Evolutionary conservation across 2,888 invertebrate species (phyloP).

Genomic region (Drosophila cracens): DNA sequence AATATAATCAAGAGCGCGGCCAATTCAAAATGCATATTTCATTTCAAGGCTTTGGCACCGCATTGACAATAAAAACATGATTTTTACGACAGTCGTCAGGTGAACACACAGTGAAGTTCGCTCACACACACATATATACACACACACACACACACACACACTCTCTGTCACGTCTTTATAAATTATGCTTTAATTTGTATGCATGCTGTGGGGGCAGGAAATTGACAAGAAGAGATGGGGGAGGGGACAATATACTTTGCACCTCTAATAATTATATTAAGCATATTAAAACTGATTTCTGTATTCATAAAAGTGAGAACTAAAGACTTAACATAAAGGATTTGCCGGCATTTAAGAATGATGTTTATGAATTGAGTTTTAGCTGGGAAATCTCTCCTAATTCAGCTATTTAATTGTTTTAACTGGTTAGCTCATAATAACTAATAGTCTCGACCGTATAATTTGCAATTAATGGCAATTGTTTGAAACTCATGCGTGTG

Average conservation of each 20-base stretch:
- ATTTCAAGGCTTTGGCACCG: constrained; percentile 43
- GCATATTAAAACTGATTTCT: constrained; percentile 57
- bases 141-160: constrained; percentile 15
- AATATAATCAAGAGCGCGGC: constrained; percentile 13
- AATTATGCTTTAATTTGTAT: constrained; percentile 77
- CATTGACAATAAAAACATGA: constrained; percentile 58
- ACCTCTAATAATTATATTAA: constrained; percentile 41
- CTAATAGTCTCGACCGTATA: constrained; percentile 30
- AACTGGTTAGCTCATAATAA: constrained; percentile 21
- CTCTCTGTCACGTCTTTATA: constrained; percentile 19
- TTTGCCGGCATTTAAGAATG: constrained; percentile 38
- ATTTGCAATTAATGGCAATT: constrained; percentile 47
- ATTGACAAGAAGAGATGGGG: constrained; percentile 1
- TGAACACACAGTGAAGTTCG: constrained; percentile 16
- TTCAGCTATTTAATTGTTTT: constrained; percentile 9
- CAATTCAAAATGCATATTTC: constrained; percentile 65
- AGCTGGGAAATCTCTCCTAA: background rate
- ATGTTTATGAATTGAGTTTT: background rate
- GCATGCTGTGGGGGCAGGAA: constrained; percentile 37
- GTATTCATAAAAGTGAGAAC: constrained; percentile 13
- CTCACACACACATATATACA: constrained; percentile 14
- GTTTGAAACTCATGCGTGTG: constrained; percentile 16
- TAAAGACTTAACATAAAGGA: constrained; percentile 43
- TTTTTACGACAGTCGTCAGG: constrained; percentile 65
- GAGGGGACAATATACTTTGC: background rate